phyloP scores from a whole-genome alignment of 1,140 invertebrate genomes.

The Bradysia coprophila region DNA sequence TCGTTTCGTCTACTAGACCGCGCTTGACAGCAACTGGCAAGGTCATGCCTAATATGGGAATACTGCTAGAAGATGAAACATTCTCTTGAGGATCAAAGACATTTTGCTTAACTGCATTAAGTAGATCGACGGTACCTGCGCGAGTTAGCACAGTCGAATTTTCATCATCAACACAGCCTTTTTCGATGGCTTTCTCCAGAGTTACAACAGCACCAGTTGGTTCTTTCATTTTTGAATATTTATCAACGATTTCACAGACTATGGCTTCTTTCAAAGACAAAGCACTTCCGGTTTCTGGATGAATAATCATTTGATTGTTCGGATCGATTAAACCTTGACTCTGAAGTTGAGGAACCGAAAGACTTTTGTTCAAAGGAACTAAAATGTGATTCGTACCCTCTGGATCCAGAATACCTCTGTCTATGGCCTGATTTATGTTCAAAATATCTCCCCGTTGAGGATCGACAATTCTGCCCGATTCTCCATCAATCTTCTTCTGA shows the following conservation, averaged over 20 bases:
- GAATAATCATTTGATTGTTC: slow-evolving; percentile 61
- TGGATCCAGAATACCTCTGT: slow-evolving; percentile 65
- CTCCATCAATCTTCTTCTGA: slow-evolving; percentile 50
- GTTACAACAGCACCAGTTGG: slow-evolving; percentile 43
- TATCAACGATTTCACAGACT: slow-evolving; percentile 70
- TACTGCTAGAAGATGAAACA: slow-evolving; percentile 13
- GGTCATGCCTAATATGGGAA: slow-evolving; percentile 27
- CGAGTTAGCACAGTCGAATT: slow-evolving; percentile 42
- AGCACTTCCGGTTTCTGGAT: slow-evolving; percentile 68
- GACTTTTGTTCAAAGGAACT: slow-evolving; percentile 58
- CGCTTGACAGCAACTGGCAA: slow-evolving; percentile 52
- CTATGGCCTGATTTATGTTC: slow-evolving; percentile 65
- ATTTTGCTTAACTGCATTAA: slow-evolving; percentile 45
- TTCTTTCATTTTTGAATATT: slow-evolving; percentile 40
- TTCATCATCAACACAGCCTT: slow-evolving; percentile 53
- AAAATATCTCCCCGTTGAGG: slow-evolving; percentile 59
- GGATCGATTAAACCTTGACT: slow-evolving; percentile 67
- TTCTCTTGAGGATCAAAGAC: slow-evolving; percentile 30
- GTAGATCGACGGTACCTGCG: slow-evolving; percentile 40
- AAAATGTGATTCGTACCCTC: slow-evolving; percentile 55
- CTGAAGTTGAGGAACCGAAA: slow-evolving; percentile 64
- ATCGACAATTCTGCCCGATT: slow-evolving; percentile 63
- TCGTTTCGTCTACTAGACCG: slow-evolving; percentile 38
- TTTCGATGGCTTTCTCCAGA: slow-evolving; percentile 59
- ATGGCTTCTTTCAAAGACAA: slow-evolving; percentile 66